Conservation (phyloP, 2,888 invertebrate genomes). For the Orthonevra nobilis region DNA sequence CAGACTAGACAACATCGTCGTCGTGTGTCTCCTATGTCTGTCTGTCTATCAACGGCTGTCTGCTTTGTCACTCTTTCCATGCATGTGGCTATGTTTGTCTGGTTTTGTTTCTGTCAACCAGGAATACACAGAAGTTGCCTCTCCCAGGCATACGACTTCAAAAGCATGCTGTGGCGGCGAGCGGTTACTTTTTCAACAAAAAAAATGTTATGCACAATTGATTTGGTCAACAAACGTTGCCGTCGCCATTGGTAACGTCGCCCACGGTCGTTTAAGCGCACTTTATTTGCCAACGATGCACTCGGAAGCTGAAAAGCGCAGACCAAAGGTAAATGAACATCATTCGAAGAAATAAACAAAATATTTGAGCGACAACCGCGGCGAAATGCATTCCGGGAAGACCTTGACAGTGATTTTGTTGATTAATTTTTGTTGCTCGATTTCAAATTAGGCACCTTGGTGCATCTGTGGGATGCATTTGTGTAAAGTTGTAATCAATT, state of each 20-base stretch:
- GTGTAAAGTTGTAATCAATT: too few relatives aligned
- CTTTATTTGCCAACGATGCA: constrained; percentile 20
- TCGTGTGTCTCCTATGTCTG: too few relatives aligned
- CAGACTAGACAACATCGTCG: too few relatives aligned
- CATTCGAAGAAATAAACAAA: constrained; percentile 43
- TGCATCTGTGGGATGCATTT: background rate
- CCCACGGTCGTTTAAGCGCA: background rate
- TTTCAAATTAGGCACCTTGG: background rate
- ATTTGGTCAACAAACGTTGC: constrained; percentile 34
- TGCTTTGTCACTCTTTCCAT: too few relatives aligned
- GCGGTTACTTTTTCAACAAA: constrained; percentile 9
- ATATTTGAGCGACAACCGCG: constrained; percentile 20
- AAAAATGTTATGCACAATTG: constrained; percentile 24
- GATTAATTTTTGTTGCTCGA: background rate
- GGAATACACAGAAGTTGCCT: constrained; percentile 38
- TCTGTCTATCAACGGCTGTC: too few relatives aligned
- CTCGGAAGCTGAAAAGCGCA: constrained; percentile 2
- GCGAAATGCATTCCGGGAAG: too few relatives aligned
- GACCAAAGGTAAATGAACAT: constrained; percentile 22
- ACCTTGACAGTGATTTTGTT: background rate
- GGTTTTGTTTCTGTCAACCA: constrained; percentile 53
- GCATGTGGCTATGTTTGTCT: constrained; percentile 6
- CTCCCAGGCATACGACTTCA: constrained; percentile 21
- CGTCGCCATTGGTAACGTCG: background rate
- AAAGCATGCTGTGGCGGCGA: constrained; percentile 20